Evolutionary conservation across 2,888 invertebrate species (phyloP), one percentile per base, ranked within the genome.

Genomic region (Selenia dentaria): DNA sequence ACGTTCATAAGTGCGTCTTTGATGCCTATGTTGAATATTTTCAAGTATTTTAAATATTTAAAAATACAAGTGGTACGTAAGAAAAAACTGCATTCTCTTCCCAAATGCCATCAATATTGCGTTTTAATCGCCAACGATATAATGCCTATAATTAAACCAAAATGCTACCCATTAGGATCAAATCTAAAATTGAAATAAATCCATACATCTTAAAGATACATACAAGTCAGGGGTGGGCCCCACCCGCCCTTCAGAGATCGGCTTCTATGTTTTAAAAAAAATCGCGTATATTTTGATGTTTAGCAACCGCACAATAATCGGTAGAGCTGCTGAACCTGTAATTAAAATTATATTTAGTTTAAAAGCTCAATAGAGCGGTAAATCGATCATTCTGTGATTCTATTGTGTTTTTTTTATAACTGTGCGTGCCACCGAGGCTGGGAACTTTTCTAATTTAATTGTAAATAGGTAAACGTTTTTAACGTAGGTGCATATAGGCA

Each of bases 241-340:
- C 48, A 44, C 67, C 78, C 83, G 81, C 85, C 83, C 67, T 57
- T 57, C 44, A 33, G 49, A 54, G 35, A 50, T 50, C 48, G 31
- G 40, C 48, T 54, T 50, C 55, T 57, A 48, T 59, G 47, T 36
- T 49, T 46, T 12, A 40, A 42, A 70, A 71, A 74, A 76, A 74
- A 70, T 55, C 49, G 47, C 66, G 69, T 65, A 59, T 83, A 86
- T 83, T 84, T 82, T 83, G 79, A 76, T 79, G 57, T 77, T 81
- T 74, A 61, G 84, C 86, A 79, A 88, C 87, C 83, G 51, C 79
- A 77, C 85, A 87, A 88, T 85, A 71, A 67, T 53, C 62, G 73
- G 77, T 68, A 79, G 46, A 41, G 44, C 49, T 51, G 51, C 57
- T 48, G 16, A 74, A 67, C 67, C 65, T 63, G 69, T 75, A 86